Conservation (phyloP, 1,140 invertebrate genomes). For the Oedothorax gibbosus region DNA sequence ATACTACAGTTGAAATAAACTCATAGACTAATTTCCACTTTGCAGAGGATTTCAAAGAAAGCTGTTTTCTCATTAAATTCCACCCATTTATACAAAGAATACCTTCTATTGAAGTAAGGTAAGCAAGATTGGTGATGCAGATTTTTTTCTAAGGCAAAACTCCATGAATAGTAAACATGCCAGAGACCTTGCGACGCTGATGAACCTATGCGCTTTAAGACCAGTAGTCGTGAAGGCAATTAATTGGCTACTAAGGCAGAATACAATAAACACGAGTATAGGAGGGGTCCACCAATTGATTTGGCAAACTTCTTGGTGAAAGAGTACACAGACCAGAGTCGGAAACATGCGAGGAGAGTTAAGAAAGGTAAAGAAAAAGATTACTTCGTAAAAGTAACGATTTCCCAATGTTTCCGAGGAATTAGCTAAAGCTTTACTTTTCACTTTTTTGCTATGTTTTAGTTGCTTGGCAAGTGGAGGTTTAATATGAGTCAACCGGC, state of each 20-base stretch:
- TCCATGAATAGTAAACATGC: conserved; percentile 56
- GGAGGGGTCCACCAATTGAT: conserved; percentile 46
- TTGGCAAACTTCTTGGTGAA: conserved; percentile 46
- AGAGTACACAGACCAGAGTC: conserved; percentile 15
- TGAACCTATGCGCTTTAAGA: conserved; percentile 33
- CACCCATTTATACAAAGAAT: conserved; percentile 49
- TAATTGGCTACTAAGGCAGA: conserved; percentile 53
- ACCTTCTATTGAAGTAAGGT: background rate
- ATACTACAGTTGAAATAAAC: conserved; percentile 16
- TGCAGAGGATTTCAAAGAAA: conserved; percentile 4
- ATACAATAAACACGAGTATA: conserved; percentile 45
- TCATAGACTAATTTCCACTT: conserved; percentile 21
- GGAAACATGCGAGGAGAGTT: conserved; percentile 1
- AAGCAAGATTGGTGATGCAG: background rate
- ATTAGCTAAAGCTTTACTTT: conserved; percentile 8
- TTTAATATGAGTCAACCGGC: no score
- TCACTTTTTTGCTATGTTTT: no score
- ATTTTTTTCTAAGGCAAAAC: background rate
- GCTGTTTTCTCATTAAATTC: conserved; percentile 49
- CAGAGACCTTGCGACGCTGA: conserved; percentile 10
- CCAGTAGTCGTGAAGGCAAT: conserved; percentile 41
- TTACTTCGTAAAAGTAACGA: background rate
- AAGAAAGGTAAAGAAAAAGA: conserved; percentile 19
- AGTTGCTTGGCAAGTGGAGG: no score
- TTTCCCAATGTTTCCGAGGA: conserved; percentile 27